Percentiles rank a stretch among this genome's conserved stretches.
Conservation (phyloP, 1,140 invertebrate genomes). For the Caenorhabditis elegans region DNA sequence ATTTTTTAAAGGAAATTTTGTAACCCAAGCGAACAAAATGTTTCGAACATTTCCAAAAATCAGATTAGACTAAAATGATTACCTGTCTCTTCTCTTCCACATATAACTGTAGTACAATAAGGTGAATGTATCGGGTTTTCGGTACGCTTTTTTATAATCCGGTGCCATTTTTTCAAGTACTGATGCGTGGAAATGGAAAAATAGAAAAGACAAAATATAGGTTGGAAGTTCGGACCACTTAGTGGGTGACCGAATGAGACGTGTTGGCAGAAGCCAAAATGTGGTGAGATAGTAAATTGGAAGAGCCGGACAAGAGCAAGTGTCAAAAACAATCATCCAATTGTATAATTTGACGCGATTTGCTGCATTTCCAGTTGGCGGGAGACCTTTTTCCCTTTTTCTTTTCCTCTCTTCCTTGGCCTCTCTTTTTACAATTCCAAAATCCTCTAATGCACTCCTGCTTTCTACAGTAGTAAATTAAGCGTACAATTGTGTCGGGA, state of each 20-base stretch:
- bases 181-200: not conserved
- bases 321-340: constrained; percentile 46
- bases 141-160: constrained; percentile 51
- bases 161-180: not conserved
- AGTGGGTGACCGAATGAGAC: not conserved
- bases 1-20: too few relatives aligned
- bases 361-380: not conserved
- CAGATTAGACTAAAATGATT: not conserved
- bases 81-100: constrained; percentile 64
- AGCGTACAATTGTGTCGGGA: not conserved
- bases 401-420: not conserved
- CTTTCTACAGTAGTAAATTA: not conserved
- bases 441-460: not conserved
- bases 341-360: constrained; percentile 42
- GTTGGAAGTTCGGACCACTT: constrained; percentile 7
- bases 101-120: constrained; percentile 64
- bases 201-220: not conserved
- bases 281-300: constrained; percentile 16
- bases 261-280: not conserved
- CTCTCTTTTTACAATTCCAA: not conserved
- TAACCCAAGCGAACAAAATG: too few relatives aligned
- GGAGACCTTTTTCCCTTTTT: not conserved
- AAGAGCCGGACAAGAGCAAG: not conserved
- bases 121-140: constrained; percentile 52
- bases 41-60: not conserved